Percentiles rank a stretch among this genome's conserved stretches.
phyloP scores from a whole-genome alignment of 2,888 invertebrate species.

The Eupithecia exiguata region DNA sequence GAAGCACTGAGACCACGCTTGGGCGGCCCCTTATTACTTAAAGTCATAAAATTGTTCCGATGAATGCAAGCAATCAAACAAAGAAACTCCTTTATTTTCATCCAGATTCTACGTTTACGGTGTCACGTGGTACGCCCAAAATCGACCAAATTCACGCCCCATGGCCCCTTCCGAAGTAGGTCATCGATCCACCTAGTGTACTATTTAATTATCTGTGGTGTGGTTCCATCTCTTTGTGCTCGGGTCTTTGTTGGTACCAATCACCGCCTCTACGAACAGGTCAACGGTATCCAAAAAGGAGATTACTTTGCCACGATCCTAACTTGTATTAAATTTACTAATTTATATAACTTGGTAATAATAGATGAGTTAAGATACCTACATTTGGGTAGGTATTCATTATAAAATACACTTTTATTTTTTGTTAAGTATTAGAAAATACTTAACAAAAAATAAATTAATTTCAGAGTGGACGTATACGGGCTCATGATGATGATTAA shows the following conservation, averaged over 20 bases:
- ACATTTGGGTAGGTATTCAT: too few relatives aligned
- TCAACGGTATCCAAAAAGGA: neutral
- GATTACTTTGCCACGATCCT: neutral
- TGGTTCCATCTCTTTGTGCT: conserved; percentile 25
- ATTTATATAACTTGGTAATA: too few relatives aligned
- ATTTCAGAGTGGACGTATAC: too few relatives aligned
- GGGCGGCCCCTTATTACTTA: too few relatives aligned
- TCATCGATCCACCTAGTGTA: conserved; percentile 33
- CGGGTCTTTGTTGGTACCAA: neutral
- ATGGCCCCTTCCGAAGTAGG: conserved; percentile 26
- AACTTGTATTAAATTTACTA: neutral
- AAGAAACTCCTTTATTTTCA: neutral
- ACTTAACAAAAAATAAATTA: too few relatives aligned
- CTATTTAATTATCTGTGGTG: conserved; percentile 15
- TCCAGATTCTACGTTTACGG: neutral
- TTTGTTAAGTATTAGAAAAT: too few relatives aligned
- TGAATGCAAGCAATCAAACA: neutral
- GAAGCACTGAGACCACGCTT: too few relatives aligned
- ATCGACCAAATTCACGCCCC: conserved; percentile 21
- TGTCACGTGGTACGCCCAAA: conserved; percentile 18
- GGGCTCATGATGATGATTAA: too few relatives aligned
- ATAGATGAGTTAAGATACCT: too few relatives aligned
- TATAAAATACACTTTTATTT: too few relatives aligned
- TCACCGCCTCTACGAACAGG: neutral
- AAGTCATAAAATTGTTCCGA: neutral